These are phyloP conservation scores for Tenebrosternarchus preto DNA, from an alignment of 2,113 vertebrate genomes.

Conservation along the genomic window DNA sequence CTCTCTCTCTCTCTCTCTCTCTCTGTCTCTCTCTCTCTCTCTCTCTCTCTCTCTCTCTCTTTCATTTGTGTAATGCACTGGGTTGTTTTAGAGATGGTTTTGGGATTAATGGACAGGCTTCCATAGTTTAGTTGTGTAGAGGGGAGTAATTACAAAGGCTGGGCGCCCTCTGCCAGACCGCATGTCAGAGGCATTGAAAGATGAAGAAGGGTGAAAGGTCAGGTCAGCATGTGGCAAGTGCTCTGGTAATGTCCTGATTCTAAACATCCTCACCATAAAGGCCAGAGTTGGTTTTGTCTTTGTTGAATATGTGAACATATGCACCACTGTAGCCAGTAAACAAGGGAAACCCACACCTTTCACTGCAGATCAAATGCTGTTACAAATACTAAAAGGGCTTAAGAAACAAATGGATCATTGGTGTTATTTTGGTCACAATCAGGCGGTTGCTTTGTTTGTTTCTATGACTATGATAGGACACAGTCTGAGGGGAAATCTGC, in stretches of 20 bases:
- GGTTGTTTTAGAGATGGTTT: constrained; percentile 84
- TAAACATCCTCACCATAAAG: neutral
- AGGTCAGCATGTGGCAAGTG: neutral
- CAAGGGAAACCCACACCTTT: neutral
- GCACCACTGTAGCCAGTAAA: neutral
- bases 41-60: constrained; percentile 14
- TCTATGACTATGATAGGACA: neutral
- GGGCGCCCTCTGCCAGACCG: constrained; percentile 64
- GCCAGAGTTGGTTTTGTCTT: neutral
- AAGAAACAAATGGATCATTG: neutral
- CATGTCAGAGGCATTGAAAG: constrained; percentile 68
- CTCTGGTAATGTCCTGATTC: constrained; percentile 3
- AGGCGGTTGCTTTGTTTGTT: neutral
- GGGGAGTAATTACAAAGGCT: constrained; percentile 78
- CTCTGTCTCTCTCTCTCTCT: constrained; percentile 5
- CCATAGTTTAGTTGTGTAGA: constrained; percentile 64
- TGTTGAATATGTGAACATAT: constrained; percentile 1
- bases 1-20: constrained; percentile 20
- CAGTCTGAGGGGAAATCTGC: too few relatives aligned
- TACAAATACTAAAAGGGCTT: neutral
- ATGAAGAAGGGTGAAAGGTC: constrained; percentile 34
- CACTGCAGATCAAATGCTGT: neutral
- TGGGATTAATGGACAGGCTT: constrained; percentile 78
- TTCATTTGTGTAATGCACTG: constrained; percentile 57
- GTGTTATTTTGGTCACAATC: neutral